These are phyloP conservation scores for Frankliniella intonsa DNA, from an alignment of 2,888 invertebrate species.

Conservation along the genomic window DNA sequence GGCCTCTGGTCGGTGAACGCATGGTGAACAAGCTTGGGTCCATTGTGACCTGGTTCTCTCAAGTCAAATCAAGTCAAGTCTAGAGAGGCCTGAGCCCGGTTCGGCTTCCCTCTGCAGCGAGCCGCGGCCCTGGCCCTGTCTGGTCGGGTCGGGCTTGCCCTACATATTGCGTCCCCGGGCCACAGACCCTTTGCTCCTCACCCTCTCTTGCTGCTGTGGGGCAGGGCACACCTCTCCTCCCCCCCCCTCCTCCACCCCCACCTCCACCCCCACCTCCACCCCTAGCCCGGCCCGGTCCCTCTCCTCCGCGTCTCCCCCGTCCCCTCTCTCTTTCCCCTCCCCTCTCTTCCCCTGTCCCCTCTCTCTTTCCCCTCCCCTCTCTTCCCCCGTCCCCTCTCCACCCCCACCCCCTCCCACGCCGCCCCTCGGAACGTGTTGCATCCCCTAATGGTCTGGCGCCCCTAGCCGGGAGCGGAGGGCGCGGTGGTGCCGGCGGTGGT, in stretches of 20 bases:
- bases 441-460: constrained; percentile 28
- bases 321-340: not conserved
- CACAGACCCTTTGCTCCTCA: too few relatives aligned
- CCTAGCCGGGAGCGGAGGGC: constrained; percentile 10
- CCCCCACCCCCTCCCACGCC: constrained; percentile 40
- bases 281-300: not conserved
- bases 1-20: too few relatives aligned
- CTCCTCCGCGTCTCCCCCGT: not conserved
- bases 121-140: too few relatives aligned
- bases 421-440: constrained; percentile 41
- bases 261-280: constrained; percentile 31
- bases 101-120: too few relatives aligned
- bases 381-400: constrained; percentile 42
- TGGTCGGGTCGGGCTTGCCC: too few relatives aligned
- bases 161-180: too few relatives aligned
- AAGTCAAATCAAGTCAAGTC: too few relatives aligned
- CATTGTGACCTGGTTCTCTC: too few relatives aligned
- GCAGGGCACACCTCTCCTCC: not conserved
- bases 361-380: not conserved
- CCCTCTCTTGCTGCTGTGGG: too few relatives aligned
- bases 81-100: too few relatives aligned
- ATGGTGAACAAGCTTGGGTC: too few relatives aligned
- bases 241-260: not conserved
- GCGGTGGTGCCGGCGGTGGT: not conserved
- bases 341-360: not conserved